Evolutionary conservation across 35 echinoderm and acorn worm species (phyloP).

Genomic region (Holothuria glaberrima): DNA sequence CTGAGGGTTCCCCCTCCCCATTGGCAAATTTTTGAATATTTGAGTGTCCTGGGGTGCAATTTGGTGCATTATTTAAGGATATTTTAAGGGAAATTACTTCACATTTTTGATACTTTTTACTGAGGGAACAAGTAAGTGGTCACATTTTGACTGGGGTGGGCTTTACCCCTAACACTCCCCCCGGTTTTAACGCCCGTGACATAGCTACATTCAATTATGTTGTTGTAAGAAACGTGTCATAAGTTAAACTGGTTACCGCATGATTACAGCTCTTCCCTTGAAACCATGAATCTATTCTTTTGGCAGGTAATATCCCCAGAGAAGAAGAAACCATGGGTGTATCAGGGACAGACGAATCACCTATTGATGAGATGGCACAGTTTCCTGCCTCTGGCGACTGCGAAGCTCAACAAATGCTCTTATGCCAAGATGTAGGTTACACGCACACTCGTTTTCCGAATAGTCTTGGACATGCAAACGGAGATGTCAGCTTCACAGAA

Average conservation of each 20-base stretch:
- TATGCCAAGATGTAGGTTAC: constrained; percentile 28
- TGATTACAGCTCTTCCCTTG: not conserved
- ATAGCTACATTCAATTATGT: no score
- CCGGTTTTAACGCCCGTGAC: no score
- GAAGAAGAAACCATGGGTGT: not conserved
- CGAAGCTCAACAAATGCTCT: not conserved
- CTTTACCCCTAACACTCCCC: no score
- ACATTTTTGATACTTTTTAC: no score
- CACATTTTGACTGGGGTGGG: no score
- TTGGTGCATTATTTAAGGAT: no score
- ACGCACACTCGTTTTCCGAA: constrained; percentile 35
- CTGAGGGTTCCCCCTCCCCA: no score
- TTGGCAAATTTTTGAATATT: no score
- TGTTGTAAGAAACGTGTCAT: no score
- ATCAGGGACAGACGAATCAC: not conserved
- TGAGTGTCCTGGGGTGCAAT: no score
- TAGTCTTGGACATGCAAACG: not conserved
- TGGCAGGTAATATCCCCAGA: not conserved
- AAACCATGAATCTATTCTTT: not conserved
- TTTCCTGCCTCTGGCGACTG: constrained; percentile 34
- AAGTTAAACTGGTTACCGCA: not conserved
- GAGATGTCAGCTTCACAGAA: not conserved
- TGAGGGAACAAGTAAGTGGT: no score
- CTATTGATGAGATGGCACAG: not conserved
- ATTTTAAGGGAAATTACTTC: no score